Evolutionary conservation across 2,113 vertebrate genomes (phyloP), one percentile per base, ranked within the genome.

Genomic region (Aldabrachelys gigantea): DNA sequence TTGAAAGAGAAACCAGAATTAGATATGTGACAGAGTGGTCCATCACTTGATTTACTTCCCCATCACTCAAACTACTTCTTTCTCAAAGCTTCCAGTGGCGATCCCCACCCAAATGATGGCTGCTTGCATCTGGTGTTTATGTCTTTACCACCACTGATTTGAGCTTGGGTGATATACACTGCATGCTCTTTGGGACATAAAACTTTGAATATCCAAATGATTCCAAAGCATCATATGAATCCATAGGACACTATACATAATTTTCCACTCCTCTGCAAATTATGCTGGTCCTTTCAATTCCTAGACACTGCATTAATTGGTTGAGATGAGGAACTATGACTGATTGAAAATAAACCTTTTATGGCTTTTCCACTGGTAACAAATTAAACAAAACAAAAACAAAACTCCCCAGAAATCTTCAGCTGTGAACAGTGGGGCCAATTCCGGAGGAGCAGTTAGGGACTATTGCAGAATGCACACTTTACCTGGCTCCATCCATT

Each of bases 41-140:
- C 12, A 92, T 75, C 89, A 13, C 13, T 69, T 49, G 29, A 5
- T 41, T 93, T 92, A 81, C 50, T 56, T 85, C 81, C 22, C 19
- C 3, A 13, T 0, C 0, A 9, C 6, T 72, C 25, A 27, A 1
- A 5, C 22, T 22, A 3, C n/a, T 72, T 35, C 19, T 72, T 72
- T 38, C 49, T 82, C 59, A 88, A 84, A 91, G 7, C 4, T 27
- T 80, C 41, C 52, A 80, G n/a, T n/a, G 72, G 47, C 21, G 53
- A 5, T 6, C 5, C 11, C 49, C 29, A 9, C 65, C 38, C 65
- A 38, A 38, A 72, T 38, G 5, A 12, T 49, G 41, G 5, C 7
- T 82, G 89, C 22, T 72, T 56, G n/a, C 82, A 44, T 72, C 21
- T 44, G 25, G 4, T 21, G 25, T 62, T 90, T 49, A 25, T 5